A percentile compares a stretch with the other conserved stretches of the same genome.
These are phyloP conservation scores for Perognathus longimembris DNA, from an alignment of 2,113 vertebrate genomes.

Conservation along the genomic window DNA sequence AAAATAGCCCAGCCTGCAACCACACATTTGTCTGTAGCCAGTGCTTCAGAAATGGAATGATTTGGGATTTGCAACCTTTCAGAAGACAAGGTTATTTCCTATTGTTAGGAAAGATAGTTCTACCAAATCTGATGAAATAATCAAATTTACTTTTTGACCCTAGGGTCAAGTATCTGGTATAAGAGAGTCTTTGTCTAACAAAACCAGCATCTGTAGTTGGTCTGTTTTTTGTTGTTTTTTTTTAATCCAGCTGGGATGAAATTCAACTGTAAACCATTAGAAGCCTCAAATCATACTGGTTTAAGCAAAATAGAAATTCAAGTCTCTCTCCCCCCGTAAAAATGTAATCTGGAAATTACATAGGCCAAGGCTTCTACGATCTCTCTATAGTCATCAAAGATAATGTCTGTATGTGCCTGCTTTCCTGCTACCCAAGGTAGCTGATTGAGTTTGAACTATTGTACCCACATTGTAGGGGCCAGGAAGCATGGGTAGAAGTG, in stretches of 20 bases:
- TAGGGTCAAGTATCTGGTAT: background rate
- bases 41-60: background rate
- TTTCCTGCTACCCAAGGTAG: background rate
- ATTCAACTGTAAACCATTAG: background rate
- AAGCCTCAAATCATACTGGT: constrained; percentile 13
- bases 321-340: background rate
- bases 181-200: background rate
- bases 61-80: constrained; percentile 15
- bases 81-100: background rate
- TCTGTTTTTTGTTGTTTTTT: background rate
- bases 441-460: background rate
- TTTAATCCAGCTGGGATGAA: background rate
- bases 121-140: background rate
- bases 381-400: background rate
- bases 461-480: background rate
- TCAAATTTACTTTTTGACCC: constrained; percentile 12
- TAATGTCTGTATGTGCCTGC: background rate
- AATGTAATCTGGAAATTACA: background rate
- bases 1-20: background rate
- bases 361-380: background rate
- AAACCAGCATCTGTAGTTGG: background rate
- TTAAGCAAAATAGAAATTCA: background rate
- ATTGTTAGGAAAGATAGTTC: background rate
- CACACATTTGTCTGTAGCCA: background rate
- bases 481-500: background rate